These are phyloP conservation scores for Chironomus tepperi DNA, from an alignment of 1,140 invertebrate genomes.

Conservation along the genomic window DNA sequence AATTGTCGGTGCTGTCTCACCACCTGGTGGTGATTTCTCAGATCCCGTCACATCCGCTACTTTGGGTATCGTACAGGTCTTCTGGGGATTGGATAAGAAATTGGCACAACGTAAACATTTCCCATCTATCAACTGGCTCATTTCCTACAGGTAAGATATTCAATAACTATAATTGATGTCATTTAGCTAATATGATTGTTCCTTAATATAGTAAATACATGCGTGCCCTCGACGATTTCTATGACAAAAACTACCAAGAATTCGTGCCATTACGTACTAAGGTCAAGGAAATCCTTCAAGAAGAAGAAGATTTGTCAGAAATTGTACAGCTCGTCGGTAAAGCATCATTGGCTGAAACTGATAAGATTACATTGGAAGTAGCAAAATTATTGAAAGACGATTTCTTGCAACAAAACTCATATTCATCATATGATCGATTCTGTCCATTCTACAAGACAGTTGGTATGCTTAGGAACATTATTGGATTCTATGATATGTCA, in stretches of 20 bases:
- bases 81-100: constrained; percentile 99
- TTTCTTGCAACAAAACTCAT: constrained; percentile 98
- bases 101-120: constrained; percentile 99
- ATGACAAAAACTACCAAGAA: constrained; percentile 98
- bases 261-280: constrained; percentile 92
- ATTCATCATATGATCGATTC: constrained; percentile 93
- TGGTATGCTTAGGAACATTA: constrained; percentile 98
- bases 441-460: constrained; percentile 99
- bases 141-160: constrained; percentile 95
- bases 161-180: constrained; percentile 92
- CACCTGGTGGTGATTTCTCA: constrained; percentile 99
- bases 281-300: constrained; percentile 95
- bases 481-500: constrained; percentile 96
- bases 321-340: constrained; percentile 99
- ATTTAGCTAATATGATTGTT: constrained; percentile 69
- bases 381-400: constrained; percentile 98
- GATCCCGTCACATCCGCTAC: constrained; percentile 99
- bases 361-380: constrained; percentile 99
- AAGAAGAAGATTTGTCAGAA: constrained; percentile 99
- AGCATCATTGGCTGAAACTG: constrained; percentile 94
- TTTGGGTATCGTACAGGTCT: constrained; percentile 98
- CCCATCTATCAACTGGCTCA: constrained; percentile 99
- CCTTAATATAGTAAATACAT: constrained; percentile 93
- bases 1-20: constrained; percentile 98
- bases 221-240: constrained; percentile 96